Base-by-base conservation (phyloP, 2,888 invertebrate species). In the Epirrita christyi region DNA sequence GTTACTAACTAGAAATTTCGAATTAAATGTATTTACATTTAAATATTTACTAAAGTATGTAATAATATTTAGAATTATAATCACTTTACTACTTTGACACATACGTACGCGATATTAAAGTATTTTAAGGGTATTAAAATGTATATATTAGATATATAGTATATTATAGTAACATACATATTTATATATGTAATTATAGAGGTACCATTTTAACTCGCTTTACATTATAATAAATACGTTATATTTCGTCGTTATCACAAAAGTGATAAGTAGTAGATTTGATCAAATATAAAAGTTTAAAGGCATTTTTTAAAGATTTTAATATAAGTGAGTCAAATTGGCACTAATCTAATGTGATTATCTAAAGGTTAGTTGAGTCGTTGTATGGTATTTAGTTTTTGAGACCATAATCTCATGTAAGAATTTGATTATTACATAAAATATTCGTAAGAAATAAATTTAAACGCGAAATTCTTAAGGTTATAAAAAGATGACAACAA, bases 61-160 rank as follows among this genome's bases (percentile, higher is more conserved):
- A 80, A 80, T 75, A 73, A 80, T 78, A 83, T 88, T 88, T 87
- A 87, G 87, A 89, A 86, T 88, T 50, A 84, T 78, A 80, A 76
- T 78, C 75, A 70, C 73, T 76, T 77, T 71, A 52, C 76, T 84
- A 84, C 75, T 71, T 78, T 72, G 77, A 83, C 78, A 78, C 78
- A 73, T 54, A 58, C 53, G 42, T 45, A 51, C 43, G 58, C 41
- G 44, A 59, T 55, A 46, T 50, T 48, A 43, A 43, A 34, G 37
- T 46, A 45, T 47, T 43, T 41, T 40, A 11, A 45, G 40, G 38
- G 32, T 55, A 21, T 32, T n/a, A n/a, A n/a, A 34, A 50, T 50
- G 29, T 50, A 37, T 41, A 43, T 42, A 13, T 32, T 62, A 46
- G 58, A 43, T 58, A 51, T 46, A 42, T 9, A 32, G 1, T 29